These are phyloP conservation scores for Otus sunia DNA, from an alignment of 2,113 vertebrate genomes.

Conservation along the genomic window DNA sequence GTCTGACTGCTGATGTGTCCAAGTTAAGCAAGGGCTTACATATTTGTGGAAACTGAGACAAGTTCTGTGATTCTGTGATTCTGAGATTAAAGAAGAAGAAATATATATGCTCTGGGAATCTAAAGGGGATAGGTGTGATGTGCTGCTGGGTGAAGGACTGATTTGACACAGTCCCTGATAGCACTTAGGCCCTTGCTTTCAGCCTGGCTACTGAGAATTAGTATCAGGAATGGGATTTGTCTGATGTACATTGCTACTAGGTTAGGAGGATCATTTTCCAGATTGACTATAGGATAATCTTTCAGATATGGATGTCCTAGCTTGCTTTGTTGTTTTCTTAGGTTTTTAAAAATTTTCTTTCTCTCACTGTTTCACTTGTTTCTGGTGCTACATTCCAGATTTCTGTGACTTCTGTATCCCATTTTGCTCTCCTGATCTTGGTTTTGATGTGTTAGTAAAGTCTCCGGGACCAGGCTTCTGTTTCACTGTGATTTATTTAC, in stretches of 20 bases:
- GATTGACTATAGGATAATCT: accelerated
- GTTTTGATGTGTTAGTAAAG: background rate
- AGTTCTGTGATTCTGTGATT: too few species aligned
- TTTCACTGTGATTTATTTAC: background rate
- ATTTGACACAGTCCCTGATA: background rate
- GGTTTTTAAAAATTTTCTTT: background rate
- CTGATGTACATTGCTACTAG: background rate
- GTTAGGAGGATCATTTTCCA: background rate
- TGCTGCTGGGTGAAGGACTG: background rate
- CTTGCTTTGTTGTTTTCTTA: background rate
- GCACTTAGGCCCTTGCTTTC: background rate
- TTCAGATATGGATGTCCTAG: background rate
- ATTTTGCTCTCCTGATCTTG: background rate
- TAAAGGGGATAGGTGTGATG: background rate
- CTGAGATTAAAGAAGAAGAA: background rate
- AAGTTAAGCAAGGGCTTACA: background rate
- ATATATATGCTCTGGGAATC: background rate
- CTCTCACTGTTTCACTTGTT: background rate
- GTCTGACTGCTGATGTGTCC: background rate
- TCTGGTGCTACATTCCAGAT: background rate
- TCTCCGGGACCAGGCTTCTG: background rate
- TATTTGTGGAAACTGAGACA: background rate
- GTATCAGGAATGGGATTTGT: background rate
- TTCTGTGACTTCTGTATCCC: background rate
- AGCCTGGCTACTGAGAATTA: background rate